Percentiles rank a stretch among this genome's conserved stretches.
Evolutionary conservation across 2,113 vertebrate species (phyloP).

Genomic region (Paralichthys olivaceus): DNA sequence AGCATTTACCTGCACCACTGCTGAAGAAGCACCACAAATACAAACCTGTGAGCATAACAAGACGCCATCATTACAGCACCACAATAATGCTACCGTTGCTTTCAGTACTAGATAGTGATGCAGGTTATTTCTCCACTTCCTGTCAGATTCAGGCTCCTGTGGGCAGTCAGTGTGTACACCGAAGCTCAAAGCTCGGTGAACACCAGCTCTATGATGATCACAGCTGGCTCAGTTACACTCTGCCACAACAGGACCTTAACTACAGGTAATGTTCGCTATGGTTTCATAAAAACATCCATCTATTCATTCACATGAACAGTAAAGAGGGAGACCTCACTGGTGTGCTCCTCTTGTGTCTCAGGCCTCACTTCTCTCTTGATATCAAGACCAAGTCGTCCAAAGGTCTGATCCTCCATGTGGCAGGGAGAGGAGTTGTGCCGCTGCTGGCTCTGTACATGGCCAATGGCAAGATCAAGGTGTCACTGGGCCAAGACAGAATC

Average conservation of each 20-base stretch:
- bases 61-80: not conserved
- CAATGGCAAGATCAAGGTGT: conserved; percentile 85
- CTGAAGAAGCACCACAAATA: not conserved
- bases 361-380: conserved; percentile 87
- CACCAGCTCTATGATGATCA: conserved; percentile 80
- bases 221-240: conserved; percentile 84
- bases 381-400: conserved; percentile 80
- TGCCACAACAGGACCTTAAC: conserved; percentile 77
- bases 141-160: conserved; percentile 18
- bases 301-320: not conserved
- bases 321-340: not conserved
- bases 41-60: conserved; percentile 31
- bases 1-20: not conserved
- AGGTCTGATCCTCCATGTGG: conserved; percentile 85
- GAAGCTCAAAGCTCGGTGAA: conserved; percentile 50
- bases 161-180: conserved; percentile 35
- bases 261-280: conserved; percentile 56
- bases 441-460: conserved; percentile 84
- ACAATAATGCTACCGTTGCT: no score
- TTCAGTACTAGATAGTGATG: no score
- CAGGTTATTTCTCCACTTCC: not conserved
- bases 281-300: not conserved
- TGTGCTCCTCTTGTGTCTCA: conserved; percentile 55
- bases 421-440: conserved; percentile 65
- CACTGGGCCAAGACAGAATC: conserved; percentile 73